Conservation (phyloP, 2,888 invertebrate genomes). For the Girardia tigrina region DNA sequence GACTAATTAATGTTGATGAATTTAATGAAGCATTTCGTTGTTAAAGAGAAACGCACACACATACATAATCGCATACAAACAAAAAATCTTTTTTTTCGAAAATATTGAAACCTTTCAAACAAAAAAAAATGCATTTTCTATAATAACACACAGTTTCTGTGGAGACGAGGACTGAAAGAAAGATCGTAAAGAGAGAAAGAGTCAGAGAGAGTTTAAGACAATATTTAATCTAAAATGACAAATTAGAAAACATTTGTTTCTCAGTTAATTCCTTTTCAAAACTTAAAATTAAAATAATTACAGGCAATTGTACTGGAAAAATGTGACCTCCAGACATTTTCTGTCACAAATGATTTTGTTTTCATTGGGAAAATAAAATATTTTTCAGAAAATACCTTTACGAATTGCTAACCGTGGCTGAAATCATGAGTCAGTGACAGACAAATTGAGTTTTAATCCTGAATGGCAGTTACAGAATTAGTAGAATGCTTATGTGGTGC, state of each 20-base stretch:
- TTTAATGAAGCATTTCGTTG: constrained; percentile 14
- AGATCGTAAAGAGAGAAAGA: too few relatives aligned
- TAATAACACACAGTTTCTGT: constrained; percentile 10
- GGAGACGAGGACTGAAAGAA: not conserved
- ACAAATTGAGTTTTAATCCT: too few relatives aligned
- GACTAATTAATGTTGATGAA: constrained; percentile 23
- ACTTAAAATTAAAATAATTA: constrained; percentile 9
- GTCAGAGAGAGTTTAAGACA: not conserved
- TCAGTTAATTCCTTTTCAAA: not conserved
- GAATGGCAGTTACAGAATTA: too few relatives aligned
- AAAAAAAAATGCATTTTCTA: not conserved
- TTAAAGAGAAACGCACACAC: constrained; percentile 2
- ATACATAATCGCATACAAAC: not conserved
- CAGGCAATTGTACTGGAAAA: not conserved
- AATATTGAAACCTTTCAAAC: too few relatives aligned
- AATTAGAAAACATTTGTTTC: constrained; percentile 21
- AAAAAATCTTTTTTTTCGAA: not conserved
- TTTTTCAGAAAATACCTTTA: too few relatives aligned
- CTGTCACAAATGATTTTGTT: constrained; percentile 7
- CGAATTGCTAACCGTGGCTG: too few relatives aligned
- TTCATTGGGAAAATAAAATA: too few relatives aligned
- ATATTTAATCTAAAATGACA: not conserved
- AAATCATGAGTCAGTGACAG: not conserved
- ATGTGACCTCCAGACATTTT: constrained; percentile 20
- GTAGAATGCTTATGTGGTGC: too few relatives aligned